phyloP scores from a whole-genome alignment of 2,113 vertebrate genomes.

The Scophthalmus maximus region DNA sequence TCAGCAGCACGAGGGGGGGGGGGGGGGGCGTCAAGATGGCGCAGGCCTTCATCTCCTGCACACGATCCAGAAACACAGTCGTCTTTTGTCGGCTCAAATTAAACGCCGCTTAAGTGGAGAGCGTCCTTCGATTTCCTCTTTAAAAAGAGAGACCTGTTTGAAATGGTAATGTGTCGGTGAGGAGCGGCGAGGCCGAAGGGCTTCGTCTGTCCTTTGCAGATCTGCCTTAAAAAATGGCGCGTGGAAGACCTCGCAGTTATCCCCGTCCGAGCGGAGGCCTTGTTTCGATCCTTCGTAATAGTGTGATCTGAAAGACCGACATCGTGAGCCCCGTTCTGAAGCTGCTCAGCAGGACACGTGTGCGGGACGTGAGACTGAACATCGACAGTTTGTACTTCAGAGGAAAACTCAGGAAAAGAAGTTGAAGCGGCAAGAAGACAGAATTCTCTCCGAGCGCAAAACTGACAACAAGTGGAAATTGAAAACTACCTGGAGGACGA shows the following conservation, averaged over 20 bases:
- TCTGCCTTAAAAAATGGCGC: slow-evolving; percentile 7
- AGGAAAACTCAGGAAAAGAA: background rate
- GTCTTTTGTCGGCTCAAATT: slow-evolving; percentile 60
- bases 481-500: too few relatives aligned
- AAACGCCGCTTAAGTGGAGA: slow-evolving; percentile 53
- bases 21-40: slow-evolving; percentile 55
- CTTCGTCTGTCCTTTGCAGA: slow-evolving; percentile 9
- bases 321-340: background rate
- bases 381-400: background rate
- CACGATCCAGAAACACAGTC: slow-evolving; percentile 25
- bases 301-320: background rate
- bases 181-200: slow-evolving; percentile 14
- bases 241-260: slow-evolving; percentile 16
- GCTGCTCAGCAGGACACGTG: too few relatives aligned
- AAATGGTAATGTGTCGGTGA: slow-evolving; percentile 56
- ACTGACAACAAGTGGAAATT: too few relatives aligned
- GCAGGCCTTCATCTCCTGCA: slow-evolving; percentile 53
- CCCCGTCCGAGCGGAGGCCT: slow-evolving; percentile 1
- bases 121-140: slow-evolving; percentile 56
- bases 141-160: slow-evolving; percentile 50
- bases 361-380: background rate
- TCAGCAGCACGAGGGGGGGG: slow-evolving; percentile 41
- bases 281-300: slow-evolving; percentile 9
- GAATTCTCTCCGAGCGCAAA: too few relatives aligned
- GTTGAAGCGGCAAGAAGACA: too few relatives aligned